phyloP scores from a whole-genome alignment of 53 echinoderm and acorn worm species.

The Holothuria leucospilota region DNA sequence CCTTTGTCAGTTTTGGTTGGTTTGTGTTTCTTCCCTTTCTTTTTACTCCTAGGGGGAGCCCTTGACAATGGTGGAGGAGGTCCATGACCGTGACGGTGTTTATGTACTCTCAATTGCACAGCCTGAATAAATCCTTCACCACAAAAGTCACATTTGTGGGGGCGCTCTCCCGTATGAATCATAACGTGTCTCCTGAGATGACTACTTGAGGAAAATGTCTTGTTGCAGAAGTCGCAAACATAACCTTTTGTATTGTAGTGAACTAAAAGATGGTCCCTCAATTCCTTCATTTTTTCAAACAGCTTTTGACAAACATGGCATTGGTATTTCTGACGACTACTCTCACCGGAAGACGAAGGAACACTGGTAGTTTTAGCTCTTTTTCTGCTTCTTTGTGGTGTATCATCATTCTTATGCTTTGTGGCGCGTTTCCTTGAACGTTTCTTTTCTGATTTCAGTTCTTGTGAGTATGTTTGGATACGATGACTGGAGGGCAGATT shows the following conservation, averaged over 20 bases:
- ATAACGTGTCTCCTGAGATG: conserved; percentile 46
- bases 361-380: not conserved
- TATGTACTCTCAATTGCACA: conserved; percentile 49
- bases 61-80: conserved; percentile 34
- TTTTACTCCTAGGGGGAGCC: conserved; percentile 43
- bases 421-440: conserved; percentile 13
- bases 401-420: conserved; percentile 12
- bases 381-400: not conserved
- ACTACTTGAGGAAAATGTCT: conserved; percentile 45
- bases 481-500: conserved; percentile 44
- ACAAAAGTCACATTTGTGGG: conserved; percentile 47
- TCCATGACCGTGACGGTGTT: conserved; percentile 40
- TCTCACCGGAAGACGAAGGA: conserved; percentile 9
- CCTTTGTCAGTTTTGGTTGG: conserved; percentile 28
- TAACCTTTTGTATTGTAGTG: conserved; percentile 53
- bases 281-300: conserved; percentile 51
- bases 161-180: conserved; percentile 51
- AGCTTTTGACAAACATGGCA: conserved; percentile 47
- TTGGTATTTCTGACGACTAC: conserved; percentile 32
- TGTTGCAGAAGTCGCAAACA: conserved; percentile 52
- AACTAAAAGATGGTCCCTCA: conserved; percentile 41
- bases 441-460: conserved; percentile 27
- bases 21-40: conserved; percentile 9
- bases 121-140: conserved; percentile 54
- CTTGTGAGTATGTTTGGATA: conserved; percentile 46